Evolutionary conservation across 1,140 invertebrate species (phyloP).

Genomic region (Scaptomyza graminum): DNA sequence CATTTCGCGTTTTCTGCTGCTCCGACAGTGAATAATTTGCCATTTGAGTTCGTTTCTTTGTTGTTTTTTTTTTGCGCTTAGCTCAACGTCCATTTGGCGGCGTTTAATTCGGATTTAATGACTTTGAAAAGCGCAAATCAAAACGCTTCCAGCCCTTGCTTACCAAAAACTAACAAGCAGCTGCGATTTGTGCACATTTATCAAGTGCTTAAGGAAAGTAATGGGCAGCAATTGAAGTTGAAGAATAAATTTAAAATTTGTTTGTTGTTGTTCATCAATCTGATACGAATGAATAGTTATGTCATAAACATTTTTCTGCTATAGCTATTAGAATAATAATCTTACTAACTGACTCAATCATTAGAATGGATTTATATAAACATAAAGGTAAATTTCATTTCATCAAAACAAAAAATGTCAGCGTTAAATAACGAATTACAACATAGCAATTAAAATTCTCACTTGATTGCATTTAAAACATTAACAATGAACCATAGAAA

Average conservation of each 20-base stretch:
- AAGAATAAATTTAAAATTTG: background rate
- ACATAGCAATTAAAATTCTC: too few species aligned
- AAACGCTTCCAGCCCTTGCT: constrained; percentile 55
- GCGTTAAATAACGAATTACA: too few species aligned
- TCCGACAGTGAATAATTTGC: constrained; percentile 81
- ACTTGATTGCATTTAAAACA: too few species aligned
- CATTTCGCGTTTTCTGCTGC: constrained; percentile 56
- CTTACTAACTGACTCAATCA: too few species aligned
- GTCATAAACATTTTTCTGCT: background rate
- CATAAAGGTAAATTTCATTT: too few species aligned
- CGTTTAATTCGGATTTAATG: constrained; percentile 70
- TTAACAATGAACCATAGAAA: too few species aligned
- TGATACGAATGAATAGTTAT: background rate
- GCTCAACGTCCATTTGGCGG: constrained; percentile 37
- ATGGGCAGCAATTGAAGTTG: constrained; percentile 8
- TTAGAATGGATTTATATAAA: too few species aligned
- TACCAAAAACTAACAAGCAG: constrained; percentile 1
- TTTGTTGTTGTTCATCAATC: background rate
- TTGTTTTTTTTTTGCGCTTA: constrained; percentile 1
- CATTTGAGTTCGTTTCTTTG: constrained; percentile 60
- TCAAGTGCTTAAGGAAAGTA: constrained; percentile 12
- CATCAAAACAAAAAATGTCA: too few species aligned
- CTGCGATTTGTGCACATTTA: constrained; percentile 7
- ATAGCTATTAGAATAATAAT: too few species aligned
- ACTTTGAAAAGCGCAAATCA: constrained; percentile 69